Conservation (phyloP, 2,113 vertebrate species). For the Oostethus manadensis region DNA sequence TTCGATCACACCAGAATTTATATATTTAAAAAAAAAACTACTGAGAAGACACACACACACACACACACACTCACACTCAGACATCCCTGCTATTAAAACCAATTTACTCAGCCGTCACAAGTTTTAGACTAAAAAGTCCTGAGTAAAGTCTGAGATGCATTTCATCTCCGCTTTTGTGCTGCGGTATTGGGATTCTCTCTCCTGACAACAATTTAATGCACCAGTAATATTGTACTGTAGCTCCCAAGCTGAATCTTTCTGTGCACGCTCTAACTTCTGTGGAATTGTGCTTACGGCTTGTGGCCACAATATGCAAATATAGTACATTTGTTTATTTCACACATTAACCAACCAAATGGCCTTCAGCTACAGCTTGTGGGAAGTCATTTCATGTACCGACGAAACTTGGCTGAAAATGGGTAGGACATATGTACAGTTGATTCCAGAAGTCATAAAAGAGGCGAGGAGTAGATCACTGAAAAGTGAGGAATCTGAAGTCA, state of each 20-base stretch:
- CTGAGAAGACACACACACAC: constrained; percentile 3
- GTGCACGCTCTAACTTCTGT: neutral
- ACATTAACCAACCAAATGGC: no score
- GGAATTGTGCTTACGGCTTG: constrained; percentile 8
- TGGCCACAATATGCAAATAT: constrained; percentile 7
- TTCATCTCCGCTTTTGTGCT: constrained; percentile 33
- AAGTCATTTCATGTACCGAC: no score
- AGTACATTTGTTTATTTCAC: neutral
- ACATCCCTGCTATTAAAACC: constrained; percentile 44
- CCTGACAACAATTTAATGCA: constrained; percentile 35
- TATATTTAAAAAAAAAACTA: neutral
- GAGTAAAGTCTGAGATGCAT: constrained; percentile 44
- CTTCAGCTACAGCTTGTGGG: no score
- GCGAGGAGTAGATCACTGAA: neutral
- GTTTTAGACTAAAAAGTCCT: constrained; percentile 35
- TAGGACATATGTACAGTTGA: neutral
- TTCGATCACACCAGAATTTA: constrained; percentile 46
- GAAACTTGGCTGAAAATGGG: neutral
- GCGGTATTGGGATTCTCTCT: constrained; percentile 37
- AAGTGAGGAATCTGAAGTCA: neutral
- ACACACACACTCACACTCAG: constrained; percentile 14
- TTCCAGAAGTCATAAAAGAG: neutral
- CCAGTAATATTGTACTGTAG: constrained; percentile 14
- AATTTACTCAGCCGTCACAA: constrained; percentile 54
- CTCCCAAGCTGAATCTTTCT: constrained; percentile 37